These are phyloP conservation scores for Solen grandis DNA, from an alignment of 1,140 invertebrate genomes.

Conservation along the genomic window DNA sequence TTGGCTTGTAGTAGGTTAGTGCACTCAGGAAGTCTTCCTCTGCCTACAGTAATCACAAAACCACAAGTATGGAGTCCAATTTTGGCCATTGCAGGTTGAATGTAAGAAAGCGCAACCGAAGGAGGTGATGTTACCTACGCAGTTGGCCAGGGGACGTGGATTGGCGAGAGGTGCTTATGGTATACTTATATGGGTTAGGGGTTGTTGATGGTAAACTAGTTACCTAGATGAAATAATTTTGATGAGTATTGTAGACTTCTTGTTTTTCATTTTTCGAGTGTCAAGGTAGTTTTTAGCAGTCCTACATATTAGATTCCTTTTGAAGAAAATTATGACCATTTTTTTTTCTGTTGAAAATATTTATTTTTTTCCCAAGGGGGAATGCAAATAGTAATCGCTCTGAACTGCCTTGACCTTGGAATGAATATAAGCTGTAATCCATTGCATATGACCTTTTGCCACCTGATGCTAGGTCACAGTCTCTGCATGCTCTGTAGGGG, in stretches of 20 bases:
- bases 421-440: conserved; percentile 45
- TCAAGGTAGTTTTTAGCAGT: background rate
- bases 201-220: conserved; percentile 44
- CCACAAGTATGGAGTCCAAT: too few species aligned
- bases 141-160: conserved; percentile 70
- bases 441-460: conserved; percentile 60
- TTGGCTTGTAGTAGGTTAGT: too few species aligned
- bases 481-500: conserved; percentile 41
- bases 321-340: too few species aligned
- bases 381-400: too few species aligned
- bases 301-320: too few species aligned
- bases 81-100: too few species aligned
- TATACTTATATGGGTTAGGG: conserved; percentile 1
- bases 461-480: conserved; percentile 56
- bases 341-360: too few species aligned
- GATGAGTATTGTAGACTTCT: conserved; percentile 53
- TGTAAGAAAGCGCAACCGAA: conserved; percentile 99
- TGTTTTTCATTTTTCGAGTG: background rate
- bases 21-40: too few species aligned
- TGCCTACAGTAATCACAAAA: too few species aligned
- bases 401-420: background rate
- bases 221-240: conserved; percentile 37
- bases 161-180: conserved; percentile 65
- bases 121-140: conserved; percentile 94
- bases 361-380: too few species aligned